These are phyloP conservation scores for Rotaria sp. DNA, from an alignment of 2,888 invertebrate genomes.

Conservation along the genomic window DNA sequence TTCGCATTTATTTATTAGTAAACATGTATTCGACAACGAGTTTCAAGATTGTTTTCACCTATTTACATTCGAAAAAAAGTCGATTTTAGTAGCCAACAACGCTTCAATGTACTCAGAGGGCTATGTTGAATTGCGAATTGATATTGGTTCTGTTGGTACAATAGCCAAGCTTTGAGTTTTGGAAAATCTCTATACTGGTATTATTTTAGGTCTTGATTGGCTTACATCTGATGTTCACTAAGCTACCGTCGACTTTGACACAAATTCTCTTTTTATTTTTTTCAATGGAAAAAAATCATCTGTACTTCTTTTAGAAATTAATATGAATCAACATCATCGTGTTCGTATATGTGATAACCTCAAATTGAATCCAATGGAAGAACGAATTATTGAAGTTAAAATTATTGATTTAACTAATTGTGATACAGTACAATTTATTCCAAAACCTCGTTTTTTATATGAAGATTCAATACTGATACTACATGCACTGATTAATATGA, in stretches of 20 bases:
- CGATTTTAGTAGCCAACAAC: neutral
- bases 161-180: neutral
- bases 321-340: neutral
- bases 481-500: neutral
- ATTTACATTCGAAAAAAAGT: neutral
- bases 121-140: neutral
- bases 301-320: neutral
- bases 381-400: neutral
- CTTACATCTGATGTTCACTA: neutral
- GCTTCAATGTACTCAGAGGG: neutral
- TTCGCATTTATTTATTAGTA: neutral
- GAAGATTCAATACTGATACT: neutral
- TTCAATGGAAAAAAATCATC: neutral
- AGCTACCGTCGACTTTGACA: neutral
- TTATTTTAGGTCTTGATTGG: neutral
- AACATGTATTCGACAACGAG: neutral
- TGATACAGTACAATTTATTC: neutral
- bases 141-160: neutral
- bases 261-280: neutral
- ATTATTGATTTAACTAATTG: neutral
- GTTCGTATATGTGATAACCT: neutral
- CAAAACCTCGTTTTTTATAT: neutral
- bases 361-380: neutral
- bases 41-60: neutral
- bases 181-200: neutral